Base-by-base conservation (phyloP, 2,797 vertebrate genomes). In the Tauraco hartlaubi region DNA sequence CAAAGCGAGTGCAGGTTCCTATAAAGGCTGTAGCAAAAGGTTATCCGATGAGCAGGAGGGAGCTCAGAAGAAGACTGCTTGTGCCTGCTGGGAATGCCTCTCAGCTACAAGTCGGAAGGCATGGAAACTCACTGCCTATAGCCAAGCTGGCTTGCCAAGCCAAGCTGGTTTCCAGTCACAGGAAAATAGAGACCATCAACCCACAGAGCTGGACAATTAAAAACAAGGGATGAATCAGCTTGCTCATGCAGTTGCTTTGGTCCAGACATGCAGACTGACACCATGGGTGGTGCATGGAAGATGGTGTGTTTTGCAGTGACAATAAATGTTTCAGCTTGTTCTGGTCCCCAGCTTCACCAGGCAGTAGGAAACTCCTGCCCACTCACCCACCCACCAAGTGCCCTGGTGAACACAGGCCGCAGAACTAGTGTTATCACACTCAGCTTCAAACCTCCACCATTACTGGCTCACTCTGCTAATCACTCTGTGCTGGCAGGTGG, bases 111-210 rank as follows among this genome's bases (percentile, higher is more conserved):
- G 81, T 76, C 3, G 6, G 31, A 85, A 25, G 15, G 14, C 69
- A 75, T 0, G 0, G 58, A 71, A 86, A 84, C 12, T 1, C 33
- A 72, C 25, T 56, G 62, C 9, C 33, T 16, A 21, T 3, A 63
- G 69, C 37, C 61, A 23, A 41, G 39, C 43, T 5, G 11, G 4
- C 25, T 35, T 35, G 35, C 35, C 35, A 35, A 35, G 35, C 35
- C 35, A 35, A 35, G 35, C 35, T 35, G 35, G 28, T 20, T 80
- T 80, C 19, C 44, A 59, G 58, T 48, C 46, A 52, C 10, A 19
- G 14, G 2, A 58, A 6, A 82, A 48, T 0, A 80, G 35, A 78
- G 37, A 62, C 25, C 31, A 74, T 17, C 37, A 41, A 37, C 49
- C 6, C 14, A 10, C 11, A 26, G 29, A 74, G 26, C 1, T 46